Evolutionary conservation across 2,888 invertebrate species (phyloP).

Genomic region (Drosophila pegasa): DNA sequence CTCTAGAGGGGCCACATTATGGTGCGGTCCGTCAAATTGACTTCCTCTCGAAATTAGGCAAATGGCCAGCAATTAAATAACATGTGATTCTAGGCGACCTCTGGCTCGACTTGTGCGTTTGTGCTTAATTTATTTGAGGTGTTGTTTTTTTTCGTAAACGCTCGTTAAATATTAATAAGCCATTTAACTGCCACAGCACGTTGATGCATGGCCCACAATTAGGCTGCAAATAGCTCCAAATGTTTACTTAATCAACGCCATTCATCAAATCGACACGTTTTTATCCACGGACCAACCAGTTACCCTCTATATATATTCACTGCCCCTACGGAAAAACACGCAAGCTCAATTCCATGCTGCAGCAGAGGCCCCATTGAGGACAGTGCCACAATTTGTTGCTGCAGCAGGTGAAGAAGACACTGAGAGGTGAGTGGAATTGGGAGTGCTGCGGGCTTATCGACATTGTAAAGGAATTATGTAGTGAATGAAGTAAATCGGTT

Average conservation of each 20-base stretch:
- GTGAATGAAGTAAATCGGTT: not conserved
- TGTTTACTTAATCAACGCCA: constrained; percentile 78
- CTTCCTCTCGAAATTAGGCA: constrained; percentile 65
- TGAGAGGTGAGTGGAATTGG: constrained; percentile 2
- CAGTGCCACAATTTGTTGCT: constrained; percentile 21
- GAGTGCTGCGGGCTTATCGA: not conserved
- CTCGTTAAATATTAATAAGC: constrained; percentile 75
- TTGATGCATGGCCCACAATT: constrained; percentile 74
- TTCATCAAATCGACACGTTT: constrained; percentile 79
- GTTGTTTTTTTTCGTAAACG: constrained; percentile 40
- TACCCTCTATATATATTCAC: not conserved
- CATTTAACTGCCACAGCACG: constrained; percentile 73
- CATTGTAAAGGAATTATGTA: not conserved
- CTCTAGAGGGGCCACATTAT: constrained; percentile 2
- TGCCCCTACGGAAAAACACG: constrained; percentile 38
- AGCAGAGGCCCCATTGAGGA: constrained; percentile 39
- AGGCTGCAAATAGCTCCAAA: constrained; percentile 74
- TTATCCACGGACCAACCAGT: constrained; percentile 26
- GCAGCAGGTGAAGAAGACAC: constrained; percentile 1
- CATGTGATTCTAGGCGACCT: constrained; percentile 38
- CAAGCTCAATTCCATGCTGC: constrained; percentile 55
- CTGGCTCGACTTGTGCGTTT: constrained; percentile 32
- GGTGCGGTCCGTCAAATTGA: constrained; percentile 50
- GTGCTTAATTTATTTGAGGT: constrained; percentile 47
- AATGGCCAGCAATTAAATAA: constrained; percentile 64